A percentile compares a stretch with the other conserved stretches of the same genome.
Evolutionary conservation across 2,113 vertebrate species (phyloP).

Genomic region (Trinectes maculatus): DNA sequence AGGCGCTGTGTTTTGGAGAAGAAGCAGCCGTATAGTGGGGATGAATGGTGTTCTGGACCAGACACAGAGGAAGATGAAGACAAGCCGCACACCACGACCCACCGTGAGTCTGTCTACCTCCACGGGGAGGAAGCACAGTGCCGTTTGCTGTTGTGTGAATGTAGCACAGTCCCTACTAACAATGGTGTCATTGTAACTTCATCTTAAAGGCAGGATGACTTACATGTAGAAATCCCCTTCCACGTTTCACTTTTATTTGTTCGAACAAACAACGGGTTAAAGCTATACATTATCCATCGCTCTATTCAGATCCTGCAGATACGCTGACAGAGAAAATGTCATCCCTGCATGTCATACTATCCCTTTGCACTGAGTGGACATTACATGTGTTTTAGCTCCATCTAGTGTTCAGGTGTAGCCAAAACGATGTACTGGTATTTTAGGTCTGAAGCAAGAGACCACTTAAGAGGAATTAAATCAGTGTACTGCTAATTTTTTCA

Average conservation of each 20-base stretch:
- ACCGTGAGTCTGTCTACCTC: constrained; percentile 85
- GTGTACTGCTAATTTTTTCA: constrained; percentile 37
- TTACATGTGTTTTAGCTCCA: constrained; percentile 64
- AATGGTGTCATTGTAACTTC: constrained; percentile 5
- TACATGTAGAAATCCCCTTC: constrained; percentile 5
- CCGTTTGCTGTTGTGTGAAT: constrained; percentile 1
- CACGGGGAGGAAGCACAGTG: background rate
- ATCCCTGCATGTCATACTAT: background rate
- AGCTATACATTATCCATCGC: constrained; percentile 12
- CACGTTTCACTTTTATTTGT: background rate
- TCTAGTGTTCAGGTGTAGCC: constrained; percentile 61
- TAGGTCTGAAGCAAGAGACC: background rate
- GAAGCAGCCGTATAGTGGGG: constrained; percentile 97
- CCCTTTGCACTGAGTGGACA: background rate
- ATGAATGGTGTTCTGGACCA: constrained; percentile 97
- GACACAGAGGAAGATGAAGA: constrained; percentile 96
- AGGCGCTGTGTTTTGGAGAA: constrained; percentile 94
- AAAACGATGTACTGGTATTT: background rate
- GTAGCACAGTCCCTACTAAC: background rate
- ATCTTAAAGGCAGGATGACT: background rate
- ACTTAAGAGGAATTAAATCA: background rate
- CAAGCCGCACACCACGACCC: constrained; percentile 85
- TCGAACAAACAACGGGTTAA: constrained; percentile 8
- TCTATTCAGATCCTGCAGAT: constrained; percentile 22
- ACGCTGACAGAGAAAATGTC: constrained; percentile 23